Evolutionary conservation across 2,113 vertebrate genomes (phyloP), one percentile per base, ranked within the genome.

Genomic region (Amphilophus citrinellus): DNA sequence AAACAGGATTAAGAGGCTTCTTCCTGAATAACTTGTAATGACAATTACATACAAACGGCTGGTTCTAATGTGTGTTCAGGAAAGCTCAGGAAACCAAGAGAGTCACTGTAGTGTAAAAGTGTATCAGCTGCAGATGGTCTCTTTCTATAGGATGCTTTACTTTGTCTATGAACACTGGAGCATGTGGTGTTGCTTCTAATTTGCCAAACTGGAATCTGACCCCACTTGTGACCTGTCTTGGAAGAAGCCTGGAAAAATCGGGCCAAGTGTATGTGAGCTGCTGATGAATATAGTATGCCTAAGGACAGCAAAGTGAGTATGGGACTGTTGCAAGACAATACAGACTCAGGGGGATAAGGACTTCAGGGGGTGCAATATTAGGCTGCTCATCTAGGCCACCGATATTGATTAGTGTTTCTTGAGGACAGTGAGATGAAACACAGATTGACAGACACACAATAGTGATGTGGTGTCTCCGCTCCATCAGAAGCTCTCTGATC

Each of bases 361-460:
- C 79, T 84, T 88, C 44, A 81, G 85, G 91, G 78, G 83, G 68
- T 37, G 78, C 32, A 44, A 78, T 63, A 95, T 95, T 94, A 93
- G 89, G 87, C 80, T 71, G 91, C 87, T 92, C 94, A 96, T 94
- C 90, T 96, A 96, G 96, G 95, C 89, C 95, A 96, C 91, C 76
- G 84, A 92, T 96, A 97, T 96, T 95, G 96, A 97, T 97, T 95
- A 90, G 89, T 94, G 94, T 88, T 88, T 68, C 90, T 78, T 15
- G 83, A 89, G 84, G 90, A 94, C 88, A 89, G 84, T 87, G 81
- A 94, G 92, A 93, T 83, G 91, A 83, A 94, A 95, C 90, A 42
- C 83, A 86, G 91, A 95, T 95, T 96, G 96, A 96, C 96, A 95
- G 88, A 90, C 47, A 71, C 87, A 95, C 94, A 95, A 93, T 88